Percentiles rank a stretch among this genome's conserved stretches.
phyloP scores from a whole-genome alignment of 1,140 invertebrate species.

The Dermatophagoides farinae region DNA sequence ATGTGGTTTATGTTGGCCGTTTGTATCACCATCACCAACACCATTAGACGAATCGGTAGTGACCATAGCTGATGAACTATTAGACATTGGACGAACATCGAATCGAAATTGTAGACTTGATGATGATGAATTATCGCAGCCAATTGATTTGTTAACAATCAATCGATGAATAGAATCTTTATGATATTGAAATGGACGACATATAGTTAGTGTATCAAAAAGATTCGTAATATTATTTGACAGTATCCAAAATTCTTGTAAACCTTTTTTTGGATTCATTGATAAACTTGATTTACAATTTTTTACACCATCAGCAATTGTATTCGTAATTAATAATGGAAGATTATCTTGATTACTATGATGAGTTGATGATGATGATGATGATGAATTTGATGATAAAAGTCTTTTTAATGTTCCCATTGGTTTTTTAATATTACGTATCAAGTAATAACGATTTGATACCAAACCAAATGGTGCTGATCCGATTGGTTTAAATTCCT shows the following conservation, averaged over 20 bases:
- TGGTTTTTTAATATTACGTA: background rate
- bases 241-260: background rate
- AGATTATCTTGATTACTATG: background rate
- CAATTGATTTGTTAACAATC: background rate
- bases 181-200: background rate
- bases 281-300: background rate
- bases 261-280: background rate
- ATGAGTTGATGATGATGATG: background rate
- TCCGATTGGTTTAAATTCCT: no score
- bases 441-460: background rate
- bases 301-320: background rate
- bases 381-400: background rate
- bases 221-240: background rate
- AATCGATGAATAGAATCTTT: background rate
- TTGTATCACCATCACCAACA: background rate
- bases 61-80: background rate
- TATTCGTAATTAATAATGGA: background rate
- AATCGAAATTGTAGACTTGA: constrained; percentile 7
- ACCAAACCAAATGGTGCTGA: background rate
- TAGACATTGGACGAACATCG: background rate
- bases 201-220: constrained; percentile 11
- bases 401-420: background rate
- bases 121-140: no score
- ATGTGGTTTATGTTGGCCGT: background rate
- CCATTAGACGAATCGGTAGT: background rate